These are phyloP conservation scores for Prosapia bicincta DNA, from an alignment of 2,888 invertebrate genomes.

Conservation along the genomic window DNA sequence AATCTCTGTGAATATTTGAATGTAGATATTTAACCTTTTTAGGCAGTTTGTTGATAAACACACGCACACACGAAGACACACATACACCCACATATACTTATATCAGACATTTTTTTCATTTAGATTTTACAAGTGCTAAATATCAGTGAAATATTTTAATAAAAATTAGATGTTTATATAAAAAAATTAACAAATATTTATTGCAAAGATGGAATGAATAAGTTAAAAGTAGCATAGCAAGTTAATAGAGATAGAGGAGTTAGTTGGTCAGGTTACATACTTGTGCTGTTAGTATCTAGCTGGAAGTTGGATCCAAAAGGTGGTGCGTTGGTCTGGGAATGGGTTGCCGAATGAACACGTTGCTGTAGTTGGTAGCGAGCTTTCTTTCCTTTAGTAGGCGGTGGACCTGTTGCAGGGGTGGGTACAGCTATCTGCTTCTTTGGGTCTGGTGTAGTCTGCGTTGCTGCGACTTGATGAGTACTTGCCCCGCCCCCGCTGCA, in stretches of 20 bases:
- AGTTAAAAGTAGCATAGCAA: neutral
- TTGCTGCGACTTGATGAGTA: conserved; percentile 35
- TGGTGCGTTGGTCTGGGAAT: conserved; percentile 9
- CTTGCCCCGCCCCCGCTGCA: conserved; percentile 17
- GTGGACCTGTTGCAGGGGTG: conserved; percentile 33
- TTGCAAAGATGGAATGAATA: neutral
- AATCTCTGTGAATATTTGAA: too few species aligned
- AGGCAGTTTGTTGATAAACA: too few species aligned
- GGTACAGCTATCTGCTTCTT: conserved; percentile 28
- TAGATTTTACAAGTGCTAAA: too few species aligned
- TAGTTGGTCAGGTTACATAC: conserved; percentile 8
- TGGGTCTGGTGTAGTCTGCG: conserved; percentile 36
- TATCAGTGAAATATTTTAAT: too few species aligned
- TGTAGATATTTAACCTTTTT: too few species aligned
- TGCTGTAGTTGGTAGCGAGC: conserved; percentile 44
- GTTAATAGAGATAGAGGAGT: neutral
- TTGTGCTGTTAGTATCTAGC: conserved; percentile 22
- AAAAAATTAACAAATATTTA: too few species aligned
- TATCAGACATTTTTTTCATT: too few species aligned
- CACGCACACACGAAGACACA: too few species aligned
- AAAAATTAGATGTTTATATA: too few species aligned
- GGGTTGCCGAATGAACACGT: conserved; percentile 11
- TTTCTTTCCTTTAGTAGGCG: conserved; percentile 48
- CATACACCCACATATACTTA: too few species aligned
- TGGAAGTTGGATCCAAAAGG: conserved; percentile 23